Percentiles rank a stretch among this genome's conserved stretches.
Conservation (phyloP, 2,113 vertebrate species). For the Cheilinus undulatus region DNA sequence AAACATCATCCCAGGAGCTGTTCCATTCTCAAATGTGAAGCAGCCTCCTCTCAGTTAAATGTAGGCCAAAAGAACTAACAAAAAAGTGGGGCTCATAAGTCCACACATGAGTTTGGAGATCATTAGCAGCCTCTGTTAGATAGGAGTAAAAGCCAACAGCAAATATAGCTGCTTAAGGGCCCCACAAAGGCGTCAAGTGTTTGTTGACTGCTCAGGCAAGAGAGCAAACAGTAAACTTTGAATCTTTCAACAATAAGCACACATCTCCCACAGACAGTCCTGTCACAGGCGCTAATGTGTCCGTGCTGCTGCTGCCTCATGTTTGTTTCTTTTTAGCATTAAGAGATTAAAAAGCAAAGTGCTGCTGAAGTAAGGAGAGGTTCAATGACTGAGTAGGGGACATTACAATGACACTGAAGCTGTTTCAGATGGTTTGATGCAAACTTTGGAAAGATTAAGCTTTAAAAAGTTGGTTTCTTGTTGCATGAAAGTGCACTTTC, state of each 20-base stretch:
- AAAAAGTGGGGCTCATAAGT: conserved; percentile 41
- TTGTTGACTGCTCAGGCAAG: conserved; percentile 89
- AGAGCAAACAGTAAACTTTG: conserved; percentile 88
- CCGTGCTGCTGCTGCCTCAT: conserved; percentile 30
- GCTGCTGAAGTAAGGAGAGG: neutral
- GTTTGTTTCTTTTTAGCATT: conserved; percentile 38
- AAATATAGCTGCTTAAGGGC: conserved; percentile 88
- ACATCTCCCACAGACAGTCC: conserved; percentile 69
- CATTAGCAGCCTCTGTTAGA: conserved; percentile 85
- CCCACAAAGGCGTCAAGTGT: conserved; percentile 92
- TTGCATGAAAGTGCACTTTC: neutral
- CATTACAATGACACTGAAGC: neutral
- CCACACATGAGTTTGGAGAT: conserved; percentile 75
- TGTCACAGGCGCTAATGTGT: conserved; percentile 39
- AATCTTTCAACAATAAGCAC: conserved; percentile 86
- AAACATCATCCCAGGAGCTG: neutral
- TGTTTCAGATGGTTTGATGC: conserved; percentile 2
- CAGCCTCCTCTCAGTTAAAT: conserved; percentile 16
- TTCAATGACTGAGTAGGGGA: neutral
- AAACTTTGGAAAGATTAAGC: neutral
- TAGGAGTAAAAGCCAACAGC: conserved; percentile 85
- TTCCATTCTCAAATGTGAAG: conserved; percentile 16
- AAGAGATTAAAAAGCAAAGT: conserved; percentile 44
- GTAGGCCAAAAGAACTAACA: conserved; percentile 41
- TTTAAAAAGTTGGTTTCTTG: neutral